phyloP scores from a whole-genome alignment of 2,113 vertebrate genomes.

The Onychostruthus taczanowskii region DNA sequence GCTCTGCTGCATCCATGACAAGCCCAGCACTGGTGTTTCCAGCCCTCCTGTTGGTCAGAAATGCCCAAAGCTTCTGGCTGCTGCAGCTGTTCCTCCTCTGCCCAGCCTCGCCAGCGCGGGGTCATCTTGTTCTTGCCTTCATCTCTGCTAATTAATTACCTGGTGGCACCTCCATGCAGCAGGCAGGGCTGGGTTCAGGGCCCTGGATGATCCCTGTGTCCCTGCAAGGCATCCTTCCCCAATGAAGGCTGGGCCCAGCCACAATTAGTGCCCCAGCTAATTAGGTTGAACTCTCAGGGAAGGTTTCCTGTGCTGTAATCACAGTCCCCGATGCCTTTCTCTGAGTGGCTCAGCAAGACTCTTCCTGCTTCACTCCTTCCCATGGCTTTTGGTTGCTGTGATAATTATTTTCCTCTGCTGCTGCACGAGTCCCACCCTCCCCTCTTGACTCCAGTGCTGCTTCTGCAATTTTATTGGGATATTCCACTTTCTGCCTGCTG shows the following conservation, averaged over 20 bases:
- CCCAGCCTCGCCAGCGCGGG: background rate
- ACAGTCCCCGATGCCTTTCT: background rate
- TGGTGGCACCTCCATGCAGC: background rate
- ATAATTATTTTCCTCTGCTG: constrained; percentile 23
- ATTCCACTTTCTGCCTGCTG: background rate
- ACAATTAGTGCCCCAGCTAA: constrained; percentile 33
- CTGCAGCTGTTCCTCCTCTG: background rate
- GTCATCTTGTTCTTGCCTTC: background rate
- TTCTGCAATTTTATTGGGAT: constrained; percentile 14
- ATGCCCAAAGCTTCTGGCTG: background rate
- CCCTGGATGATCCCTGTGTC: background rate
- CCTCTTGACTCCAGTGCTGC: background rate
- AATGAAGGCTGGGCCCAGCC: background rate
- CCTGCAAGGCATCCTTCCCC: background rate
- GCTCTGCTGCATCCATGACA: background rate
- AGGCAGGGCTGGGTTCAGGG: background rate
- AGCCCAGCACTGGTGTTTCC: background rate
- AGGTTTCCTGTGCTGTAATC: constrained; percentile 53
- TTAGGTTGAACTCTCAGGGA: background rate
- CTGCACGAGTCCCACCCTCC: background rate
- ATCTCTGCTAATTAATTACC: constrained; percentile 18
- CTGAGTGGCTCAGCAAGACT: constrained; percentile 55
- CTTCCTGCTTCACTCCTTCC: constrained; percentile 35
- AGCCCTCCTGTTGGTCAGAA: background rate
- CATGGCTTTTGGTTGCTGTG: background rate